Evolutionary conservation across 2,888 invertebrate genomes (phyloP).

Genomic region (Cephus rjabovi): DNA sequence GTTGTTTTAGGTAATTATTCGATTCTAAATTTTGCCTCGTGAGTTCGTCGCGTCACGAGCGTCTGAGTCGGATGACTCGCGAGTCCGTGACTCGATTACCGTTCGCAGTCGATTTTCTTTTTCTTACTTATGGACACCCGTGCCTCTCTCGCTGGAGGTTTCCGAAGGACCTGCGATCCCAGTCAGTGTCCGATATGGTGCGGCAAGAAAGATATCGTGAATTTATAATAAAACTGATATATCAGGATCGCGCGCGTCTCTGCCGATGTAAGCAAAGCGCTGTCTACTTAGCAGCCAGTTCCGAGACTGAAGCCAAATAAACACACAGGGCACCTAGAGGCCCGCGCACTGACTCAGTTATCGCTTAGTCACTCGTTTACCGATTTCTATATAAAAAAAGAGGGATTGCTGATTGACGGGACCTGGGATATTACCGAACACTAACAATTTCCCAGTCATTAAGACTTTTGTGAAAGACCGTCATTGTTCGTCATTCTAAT

Average conservation of each 20-base stretch:
- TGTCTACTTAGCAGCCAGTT: conserved; percentile 27
- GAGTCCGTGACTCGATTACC: not conserved
- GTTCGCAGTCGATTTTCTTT: not conserved
- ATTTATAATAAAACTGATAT: conserved; percentile 33
- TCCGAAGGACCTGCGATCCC: not conserved
- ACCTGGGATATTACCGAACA: conserved; percentile 1
- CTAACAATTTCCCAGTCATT: not conserved
- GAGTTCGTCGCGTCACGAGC: not conserved
- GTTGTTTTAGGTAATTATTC: not conserved
- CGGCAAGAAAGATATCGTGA: not conserved
- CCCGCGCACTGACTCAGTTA: conserved; percentile 35
- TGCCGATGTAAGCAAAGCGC: conserved; percentile 23
- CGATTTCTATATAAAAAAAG: conserved; percentile 34
- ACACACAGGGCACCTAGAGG: conserved; percentile 34
- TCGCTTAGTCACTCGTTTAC: conserved; percentile 48
- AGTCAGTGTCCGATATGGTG: not conserved
- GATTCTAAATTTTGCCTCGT: not conserved
- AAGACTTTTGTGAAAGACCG: not conserved
- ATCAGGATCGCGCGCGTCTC: conserved; percentile 37
- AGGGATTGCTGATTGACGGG: not conserved
- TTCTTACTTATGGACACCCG: not conserved
- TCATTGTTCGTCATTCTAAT: not conserved
- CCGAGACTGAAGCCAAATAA: conserved; percentile 51
- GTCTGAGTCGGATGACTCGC: not conserved
- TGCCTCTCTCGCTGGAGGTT: not conserved